A percentile compares a stretch with the other conserved stretches of the same genome.
Conservation (phyloP, 2,113 vertebrate species). For the Fulmarus glacialis region DNA sequence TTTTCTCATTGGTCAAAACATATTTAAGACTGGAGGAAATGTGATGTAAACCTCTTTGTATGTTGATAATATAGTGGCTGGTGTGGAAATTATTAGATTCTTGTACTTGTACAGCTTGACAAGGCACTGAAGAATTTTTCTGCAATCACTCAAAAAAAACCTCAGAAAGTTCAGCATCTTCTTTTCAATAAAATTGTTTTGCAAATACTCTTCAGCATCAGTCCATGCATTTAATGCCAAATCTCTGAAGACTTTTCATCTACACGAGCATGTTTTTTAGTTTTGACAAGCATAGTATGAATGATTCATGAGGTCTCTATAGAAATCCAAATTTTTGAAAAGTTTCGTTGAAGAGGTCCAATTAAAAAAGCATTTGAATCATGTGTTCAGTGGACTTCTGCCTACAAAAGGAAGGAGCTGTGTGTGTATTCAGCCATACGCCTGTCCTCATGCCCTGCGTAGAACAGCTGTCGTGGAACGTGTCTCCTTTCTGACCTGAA, state of each 20-base stretch:
- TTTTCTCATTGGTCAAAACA: not conserved
- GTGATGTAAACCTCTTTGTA: not conserved
- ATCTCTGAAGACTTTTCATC: not conserved
- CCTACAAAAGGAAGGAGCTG: not conserved
- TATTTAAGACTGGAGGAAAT: not conserved
- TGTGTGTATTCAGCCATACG: not conserved
- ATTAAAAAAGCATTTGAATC: not conserved
- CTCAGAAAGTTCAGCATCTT: not conserved
- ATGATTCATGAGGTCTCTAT: not conserved
- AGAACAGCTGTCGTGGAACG: not conserved
- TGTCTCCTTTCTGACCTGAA: slow-evolving; percentile 17
- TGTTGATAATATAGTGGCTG: not conserved
- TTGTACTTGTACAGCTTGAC: not conserved
- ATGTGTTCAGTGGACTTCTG: not conserved
- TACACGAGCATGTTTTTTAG: not conserved
- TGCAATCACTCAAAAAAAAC: not conserved
- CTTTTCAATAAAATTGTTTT: not conserved
- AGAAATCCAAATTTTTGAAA: not conserved
- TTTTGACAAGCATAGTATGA: not conserved
- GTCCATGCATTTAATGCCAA: not conserved
- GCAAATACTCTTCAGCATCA: not conserved
- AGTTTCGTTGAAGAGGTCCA: not conserved
- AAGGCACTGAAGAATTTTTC: not conserved
- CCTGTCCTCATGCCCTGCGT: not conserved
- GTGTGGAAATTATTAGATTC: not conserved